Evolutionary conservation across 1,140 invertebrate genomes (phyloP).

Genomic region (Rhagoletis pomonella): DNA sequence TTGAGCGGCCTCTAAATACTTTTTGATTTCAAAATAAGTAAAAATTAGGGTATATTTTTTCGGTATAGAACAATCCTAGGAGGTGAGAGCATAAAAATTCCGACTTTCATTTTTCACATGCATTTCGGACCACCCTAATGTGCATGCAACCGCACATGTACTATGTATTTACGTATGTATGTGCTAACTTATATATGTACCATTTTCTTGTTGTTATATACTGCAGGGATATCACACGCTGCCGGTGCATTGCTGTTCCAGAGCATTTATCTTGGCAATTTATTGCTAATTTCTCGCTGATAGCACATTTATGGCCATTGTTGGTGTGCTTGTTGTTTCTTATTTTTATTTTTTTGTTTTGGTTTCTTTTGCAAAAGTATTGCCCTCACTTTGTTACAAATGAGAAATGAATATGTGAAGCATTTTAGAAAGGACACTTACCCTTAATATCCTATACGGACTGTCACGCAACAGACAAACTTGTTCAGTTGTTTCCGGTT

Average conservation of each 20-base stretch:
- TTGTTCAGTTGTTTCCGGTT: slow-evolving; percentile 66
- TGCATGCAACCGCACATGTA: too few species aligned
- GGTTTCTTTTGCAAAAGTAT: neutral
- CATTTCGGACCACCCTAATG: too few species aligned
- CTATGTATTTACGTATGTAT: neutral
- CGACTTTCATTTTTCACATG: too few species aligned
- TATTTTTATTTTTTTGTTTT: neutral
- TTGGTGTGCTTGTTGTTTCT: neutral
- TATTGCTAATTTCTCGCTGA: neutral
- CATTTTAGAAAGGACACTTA: slow-evolving; percentile 71
- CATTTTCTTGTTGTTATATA: neutral
- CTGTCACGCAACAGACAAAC: slow-evolving; percentile 80
- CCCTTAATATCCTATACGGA: slow-evolving; percentile 80
- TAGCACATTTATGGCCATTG: neutral
- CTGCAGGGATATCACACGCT: neutral
- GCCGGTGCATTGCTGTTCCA: neutral
- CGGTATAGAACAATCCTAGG: too few species aligned
- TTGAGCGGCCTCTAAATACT: too few species aligned
- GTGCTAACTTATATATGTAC: neutral
- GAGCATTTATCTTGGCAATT: slow-evolving; percentile 19
- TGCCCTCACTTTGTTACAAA: neutral
- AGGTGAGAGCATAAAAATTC: too few species aligned
- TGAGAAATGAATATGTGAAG: slow-evolving; percentile 4
- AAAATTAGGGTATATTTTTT: too few species aligned
- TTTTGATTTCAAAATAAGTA: too few species aligned